Evolutionary conservation across 2,888 invertebrate species (phyloP).

Genomic region (Scaptomyza parva): DNA sequence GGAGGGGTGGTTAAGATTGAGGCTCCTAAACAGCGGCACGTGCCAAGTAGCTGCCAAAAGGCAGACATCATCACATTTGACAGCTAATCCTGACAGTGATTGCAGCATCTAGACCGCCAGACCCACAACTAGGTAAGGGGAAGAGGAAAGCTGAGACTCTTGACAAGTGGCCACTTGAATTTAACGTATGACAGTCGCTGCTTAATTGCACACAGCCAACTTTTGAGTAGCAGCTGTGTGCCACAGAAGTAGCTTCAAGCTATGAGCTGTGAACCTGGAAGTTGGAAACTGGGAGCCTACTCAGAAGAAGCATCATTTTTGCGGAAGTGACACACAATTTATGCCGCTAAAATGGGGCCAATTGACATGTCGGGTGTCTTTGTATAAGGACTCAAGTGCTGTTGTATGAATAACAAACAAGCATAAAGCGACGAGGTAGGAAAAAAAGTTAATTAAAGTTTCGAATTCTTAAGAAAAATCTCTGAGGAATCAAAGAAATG

Average conservation of each 20-base stretch:
- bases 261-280: not conserved
- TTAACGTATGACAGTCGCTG: slow-evolving; percentile 75
- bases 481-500: not conserved
- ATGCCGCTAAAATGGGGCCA: slow-evolving; percentile 59
- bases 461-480: not conserved
- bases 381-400: slow-evolving; percentile 29
- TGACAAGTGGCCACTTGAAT: slow-evolving; percentile 69
- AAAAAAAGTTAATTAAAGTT: not conserved
- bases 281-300: not conserved
- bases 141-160: slow-evolving; percentile 32
- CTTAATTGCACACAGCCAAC: slow-evolving; percentile 65
- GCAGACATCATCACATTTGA: slow-evolving; percentile 66
- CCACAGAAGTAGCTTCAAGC: slow-evolving; percentile 9
- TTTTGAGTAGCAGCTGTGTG: slow-evolving; percentile 25
- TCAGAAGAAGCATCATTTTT: slow-evolving; percentile 25
- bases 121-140: not conserved
- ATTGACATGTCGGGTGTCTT: slow-evolving; percentile 31
- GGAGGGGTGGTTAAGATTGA: not conserved
- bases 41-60: slow-evolving; percentile 78
- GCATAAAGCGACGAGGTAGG: too few relatives aligned
- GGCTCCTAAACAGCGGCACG: slow-evolving; percentile 63
- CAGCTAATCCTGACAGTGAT: slow-evolving; percentile 70
- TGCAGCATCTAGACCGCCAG: slow-evolving; percentile 27
- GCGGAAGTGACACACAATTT: slow-evolving; percentile 76
- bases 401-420: slow-evolving; percentile 32